These are phyloP conservation scores for Sander lucioperca DNA, from an alignment of 2,113 vertebrate species.

Conservation along the genomic window DNA sequence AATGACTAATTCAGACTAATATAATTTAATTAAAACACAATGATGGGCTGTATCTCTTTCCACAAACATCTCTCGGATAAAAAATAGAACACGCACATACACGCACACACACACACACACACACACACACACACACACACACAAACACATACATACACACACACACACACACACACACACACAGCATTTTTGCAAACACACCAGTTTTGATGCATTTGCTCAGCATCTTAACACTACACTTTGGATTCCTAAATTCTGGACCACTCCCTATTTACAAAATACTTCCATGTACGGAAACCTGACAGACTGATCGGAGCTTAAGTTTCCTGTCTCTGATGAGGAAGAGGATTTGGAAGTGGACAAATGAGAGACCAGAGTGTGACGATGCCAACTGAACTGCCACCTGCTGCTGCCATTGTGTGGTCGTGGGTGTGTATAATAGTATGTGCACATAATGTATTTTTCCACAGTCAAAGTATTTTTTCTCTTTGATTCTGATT, in stretches of 20 bases:
- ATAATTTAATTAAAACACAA: not conserved
- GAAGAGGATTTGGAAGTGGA: conserved; percentile 16
- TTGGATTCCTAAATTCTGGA: conserved; percentile 9
- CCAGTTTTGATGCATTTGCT: conserved; percentile 13
- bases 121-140: not conserved
- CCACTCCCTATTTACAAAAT: conserved; percentile 12
- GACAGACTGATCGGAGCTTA: not conserved
- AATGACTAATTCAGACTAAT: not conserved
- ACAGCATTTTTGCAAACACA: conserved; percentile 11
- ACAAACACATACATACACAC: not conserved
- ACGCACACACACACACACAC: conserved; percentile 4
- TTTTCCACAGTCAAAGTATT: conserved; percentile 50
- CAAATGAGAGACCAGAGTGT: conserved; percentile 17
- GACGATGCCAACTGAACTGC: not conserved
- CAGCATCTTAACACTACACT: conserved; percentile 17
- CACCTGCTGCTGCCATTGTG: conserved; percentile 40
- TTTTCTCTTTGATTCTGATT: conserved; percentile 4
- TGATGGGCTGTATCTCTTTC: conserved; percentile 6
- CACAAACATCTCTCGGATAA: not conserved
- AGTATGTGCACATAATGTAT: conserved; percentile 15
- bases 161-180: not conserved
- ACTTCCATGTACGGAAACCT: conserved; percentile 1
- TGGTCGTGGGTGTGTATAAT: not conserved
- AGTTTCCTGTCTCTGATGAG: conserved; percentile 6
- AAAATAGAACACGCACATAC: not conserved